These are phyloP conservation scores for Leptinotarsa texana DNA, from an alignment of 1,140 invertebrate genomes.

Conservation along the genomic window DNA sequence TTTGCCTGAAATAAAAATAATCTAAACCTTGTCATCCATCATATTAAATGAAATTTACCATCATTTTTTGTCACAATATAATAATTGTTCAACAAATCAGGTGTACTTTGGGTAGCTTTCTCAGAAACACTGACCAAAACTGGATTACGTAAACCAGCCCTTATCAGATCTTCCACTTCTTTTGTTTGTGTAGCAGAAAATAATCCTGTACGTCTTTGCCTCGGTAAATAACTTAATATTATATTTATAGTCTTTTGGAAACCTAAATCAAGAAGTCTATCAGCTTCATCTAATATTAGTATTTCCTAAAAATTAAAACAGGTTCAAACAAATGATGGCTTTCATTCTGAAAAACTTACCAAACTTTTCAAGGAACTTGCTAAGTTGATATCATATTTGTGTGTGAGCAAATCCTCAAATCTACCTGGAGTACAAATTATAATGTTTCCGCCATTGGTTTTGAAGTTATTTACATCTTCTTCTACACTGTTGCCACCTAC, in stretches of 20 bases:
- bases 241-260: conserved; percentile 88
- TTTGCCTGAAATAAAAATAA: conserved; percentile 49
- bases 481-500: conserved; percentile 82
- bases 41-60: conserved; percentile 58
- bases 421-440: conserved; percentile 91
- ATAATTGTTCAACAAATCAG: conserved; percentile 81
- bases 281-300: conserved; percentile 95
- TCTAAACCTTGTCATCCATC: not conserved
- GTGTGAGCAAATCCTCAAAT: conserved; percentile 83
- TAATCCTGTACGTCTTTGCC: conserved; percentile 91
- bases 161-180: conserved; percentile 86
- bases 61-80: conserved; percentile 80
- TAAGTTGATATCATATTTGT: conserved; percentile 67
- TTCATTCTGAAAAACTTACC: conserved; percentile 57
- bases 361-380: conserved; percentile 71
- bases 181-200: conserved; percentile 99
- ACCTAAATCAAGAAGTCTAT: conserved; percentile 89
- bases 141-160: conserved; percentile 94
- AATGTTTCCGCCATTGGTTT: conserved; percentile 78
- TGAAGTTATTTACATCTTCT: conserved; percentile 72
- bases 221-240: conserved; percentile 89
- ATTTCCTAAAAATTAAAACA: conserved; percentile 71
- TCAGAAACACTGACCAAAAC: conserved; percentile 89
- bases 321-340: not conserved
- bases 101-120: conserved; percentile 78